phyloP scores from a whole-genome alignment of 2,888 invertebrate genomes.

The Drosophila paranaensis region DNA sequence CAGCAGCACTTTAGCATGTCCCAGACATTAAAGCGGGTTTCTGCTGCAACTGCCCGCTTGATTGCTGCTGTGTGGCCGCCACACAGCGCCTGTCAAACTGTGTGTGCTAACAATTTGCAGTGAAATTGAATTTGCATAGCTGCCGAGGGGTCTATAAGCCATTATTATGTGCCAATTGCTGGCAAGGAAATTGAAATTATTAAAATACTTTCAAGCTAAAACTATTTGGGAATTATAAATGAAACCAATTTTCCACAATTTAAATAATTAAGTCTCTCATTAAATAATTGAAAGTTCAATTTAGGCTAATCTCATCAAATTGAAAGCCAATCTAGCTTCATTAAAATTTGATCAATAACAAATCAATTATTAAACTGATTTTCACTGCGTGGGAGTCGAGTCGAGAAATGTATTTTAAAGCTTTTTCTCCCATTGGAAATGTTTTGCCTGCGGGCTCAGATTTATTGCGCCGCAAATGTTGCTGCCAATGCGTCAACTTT shows the following conservation, averaged over 20 bases:
- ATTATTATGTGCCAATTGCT: constrained; percentile 11
- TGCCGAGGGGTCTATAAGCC: too few species aligned
- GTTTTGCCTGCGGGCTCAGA: constrained; percentile 34
- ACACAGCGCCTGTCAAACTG: constrained; percentile 49
- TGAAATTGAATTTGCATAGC: constrained; percentile 31
- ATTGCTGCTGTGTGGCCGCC: constrained; percentile 34
- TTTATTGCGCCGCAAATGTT: constrained; percentile 52
- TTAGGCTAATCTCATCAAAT: background rate
- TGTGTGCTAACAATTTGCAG: constrained; percentile 17
- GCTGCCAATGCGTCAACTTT: constrained; percentile 57
- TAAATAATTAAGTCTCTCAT: background rate
- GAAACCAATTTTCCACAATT: background rate
- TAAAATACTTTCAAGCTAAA: background rate
- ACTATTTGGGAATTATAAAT: constrained; percentile 11
- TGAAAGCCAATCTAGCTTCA: background rate
- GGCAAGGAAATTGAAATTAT: background rate
- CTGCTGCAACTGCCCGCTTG: background rate
- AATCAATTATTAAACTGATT: constrained; percentile 5
- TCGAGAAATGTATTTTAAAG: constrained; percentile 1
- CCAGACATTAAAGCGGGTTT: constrained; percentile 72
- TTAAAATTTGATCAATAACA: background rate
- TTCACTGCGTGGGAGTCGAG: constrained; percentile 1
- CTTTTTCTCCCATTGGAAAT: constrained; percentile 34
- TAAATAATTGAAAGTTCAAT: background rate
- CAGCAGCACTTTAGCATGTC: constrained; percentile 70